Evolutionary conservation across 2,888 invertebrate genomes (phyloP), one percentile per base, ranked within the genome.

Genomic region (Drosophila longiperda): DNA sequence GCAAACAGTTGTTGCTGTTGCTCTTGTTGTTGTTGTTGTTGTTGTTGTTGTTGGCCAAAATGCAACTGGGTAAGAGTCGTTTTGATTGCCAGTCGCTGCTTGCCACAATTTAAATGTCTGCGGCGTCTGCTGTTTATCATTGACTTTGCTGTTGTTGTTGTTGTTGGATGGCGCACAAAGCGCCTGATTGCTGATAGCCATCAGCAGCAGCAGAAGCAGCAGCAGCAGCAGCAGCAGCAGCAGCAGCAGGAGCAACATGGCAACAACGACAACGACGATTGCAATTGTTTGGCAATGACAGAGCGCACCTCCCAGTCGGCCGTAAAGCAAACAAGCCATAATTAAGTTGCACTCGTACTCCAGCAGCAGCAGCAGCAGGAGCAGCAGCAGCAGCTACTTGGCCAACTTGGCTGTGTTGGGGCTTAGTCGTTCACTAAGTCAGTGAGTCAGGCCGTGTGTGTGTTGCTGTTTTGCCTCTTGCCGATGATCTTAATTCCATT

Each of bases 401-500:
- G 23, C 36, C 49, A 49, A 58, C 32, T 23, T 23, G 59, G 29
- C 73, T 52, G 54, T 29, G 49, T 53, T 33, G 23, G 26, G 38
- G 73, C 68, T 82, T 78, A 89, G 76, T 87, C 82, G 90, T 82
- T 89, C 80, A 89, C 87, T 87, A 88, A 87, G 87, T 87, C 87
- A 87, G 88, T 87, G 87, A 89, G 87, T 87, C 90, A 87, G 77
- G 66, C 66, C 45, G 61, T 54, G 36, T 48, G 29, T 29, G 20
- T 53, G 32, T 23, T 50, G 34, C 63, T 32, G 55, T 38, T 45
- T 63, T 55, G 55, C 45, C 71, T 54, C 55, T 61, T 62, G 76
- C 73, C 84, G 91, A 90, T 90, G 90, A 90, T 90, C 91, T 90
- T 90, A 90, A 90, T 90, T 90, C 89, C 90, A 83, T 90, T 90